Evolutionary conservation across 2,888 invertebrate species (phyloP).

Genomic region (Sicus ferrugineus): DNA sequence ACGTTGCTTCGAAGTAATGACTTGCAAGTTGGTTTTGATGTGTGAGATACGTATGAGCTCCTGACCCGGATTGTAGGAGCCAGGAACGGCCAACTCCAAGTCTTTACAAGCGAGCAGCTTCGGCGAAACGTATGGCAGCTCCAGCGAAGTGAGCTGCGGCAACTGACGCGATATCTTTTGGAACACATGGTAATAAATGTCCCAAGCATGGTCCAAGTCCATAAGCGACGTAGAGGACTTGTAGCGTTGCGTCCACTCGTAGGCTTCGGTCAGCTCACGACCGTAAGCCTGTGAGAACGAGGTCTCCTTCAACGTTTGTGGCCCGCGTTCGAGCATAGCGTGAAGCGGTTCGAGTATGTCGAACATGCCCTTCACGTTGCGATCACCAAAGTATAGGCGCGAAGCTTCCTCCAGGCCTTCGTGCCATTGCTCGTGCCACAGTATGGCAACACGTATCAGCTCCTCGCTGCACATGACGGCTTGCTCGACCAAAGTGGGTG

Average conservation of each 20-base stretch:
- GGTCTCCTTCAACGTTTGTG: slow-evolving; percentile 95
- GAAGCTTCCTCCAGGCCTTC: slow-evolving; percentile 97
- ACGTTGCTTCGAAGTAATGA: slow-evolving; percentile 97
- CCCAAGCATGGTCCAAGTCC: slow-evolving; percentile 98
- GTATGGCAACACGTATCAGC: slow-evolving; percentile 94
- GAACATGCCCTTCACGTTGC: slow-evolving; percentile 96
- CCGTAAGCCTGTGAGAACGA: slow-evolving; percentile 97
- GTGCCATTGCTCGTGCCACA: slow-evolving; percentile 99
- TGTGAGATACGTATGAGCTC: slow-evolving; percentile 87
- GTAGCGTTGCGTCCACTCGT: slow-evolving; percentile 94
- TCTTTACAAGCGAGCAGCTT: slow-evolving; percentile 88
- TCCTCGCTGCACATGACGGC: slow-evolving; percentile 97
- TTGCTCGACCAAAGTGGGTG: slow-evolving; percentile 89
- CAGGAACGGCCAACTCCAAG: slow-evolving; percentile 95
- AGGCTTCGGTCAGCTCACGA: slow-evolving; percentile 91
- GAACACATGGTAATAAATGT: slow-evolving; percentile 98
- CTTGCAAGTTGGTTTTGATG: slow-evolving; percentile 90
- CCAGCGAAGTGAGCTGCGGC: slow-evolving; percentile 87
- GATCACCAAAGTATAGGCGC: slow-evolving; percentile 92
- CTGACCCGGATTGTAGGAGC: slow-evolving; percentile 94
- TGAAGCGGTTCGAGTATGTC: slow-evolving; percentile 94
- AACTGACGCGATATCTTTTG: slow-evolving; percentile 94
- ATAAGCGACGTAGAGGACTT: slow-evolving; percentile 84
- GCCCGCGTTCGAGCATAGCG: slow-evolving; percentile 90
- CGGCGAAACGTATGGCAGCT: slow-evolving; percentile 95